Evolutionary conservation across 2,797 vertebrate genomes (phyloP).

Genomic region (Caiman crocodilus): DNA sequence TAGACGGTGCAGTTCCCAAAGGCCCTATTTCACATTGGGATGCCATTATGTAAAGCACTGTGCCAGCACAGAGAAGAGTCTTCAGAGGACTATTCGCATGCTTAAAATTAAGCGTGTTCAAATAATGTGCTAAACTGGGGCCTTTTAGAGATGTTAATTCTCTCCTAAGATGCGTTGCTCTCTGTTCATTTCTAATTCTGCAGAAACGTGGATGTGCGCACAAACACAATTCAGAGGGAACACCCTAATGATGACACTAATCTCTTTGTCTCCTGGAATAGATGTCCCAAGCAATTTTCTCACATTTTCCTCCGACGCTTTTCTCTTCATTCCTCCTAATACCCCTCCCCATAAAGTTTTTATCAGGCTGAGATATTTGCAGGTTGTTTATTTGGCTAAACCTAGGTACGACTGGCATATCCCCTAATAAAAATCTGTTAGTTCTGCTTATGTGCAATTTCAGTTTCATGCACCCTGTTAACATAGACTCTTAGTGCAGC

Average conservation of each 20-base stretch:
- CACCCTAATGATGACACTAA: background rate
- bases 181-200: background rate
- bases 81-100: background rate
- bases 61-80: background rate
- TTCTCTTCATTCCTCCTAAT: background rate
- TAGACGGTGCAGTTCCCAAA: background rate
- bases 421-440: constrained; percentile 40
- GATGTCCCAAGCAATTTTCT: background rate
- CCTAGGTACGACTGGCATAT: background rate
- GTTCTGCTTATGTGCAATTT: constrained; percentile 41
- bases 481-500: constrained; percentile 53
- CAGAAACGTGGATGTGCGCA: fast-evolving
- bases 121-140: background rate
- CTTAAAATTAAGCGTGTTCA: constrained; percentile 7
- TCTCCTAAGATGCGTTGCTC: background rate
- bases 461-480: constrained; percentile 60
- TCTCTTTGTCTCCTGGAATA: constrained; percentile 8
- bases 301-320: background rate
- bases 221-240: background rate
- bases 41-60: background rate
- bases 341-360: background rate
- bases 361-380: background rate
- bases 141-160: background rate
- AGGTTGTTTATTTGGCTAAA: constrained; percentile 6
- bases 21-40: background rate